Base-by-base conservation (phyloP, 2,113 vertebrate genomes). In the Silurus meridionalis region DNA sequence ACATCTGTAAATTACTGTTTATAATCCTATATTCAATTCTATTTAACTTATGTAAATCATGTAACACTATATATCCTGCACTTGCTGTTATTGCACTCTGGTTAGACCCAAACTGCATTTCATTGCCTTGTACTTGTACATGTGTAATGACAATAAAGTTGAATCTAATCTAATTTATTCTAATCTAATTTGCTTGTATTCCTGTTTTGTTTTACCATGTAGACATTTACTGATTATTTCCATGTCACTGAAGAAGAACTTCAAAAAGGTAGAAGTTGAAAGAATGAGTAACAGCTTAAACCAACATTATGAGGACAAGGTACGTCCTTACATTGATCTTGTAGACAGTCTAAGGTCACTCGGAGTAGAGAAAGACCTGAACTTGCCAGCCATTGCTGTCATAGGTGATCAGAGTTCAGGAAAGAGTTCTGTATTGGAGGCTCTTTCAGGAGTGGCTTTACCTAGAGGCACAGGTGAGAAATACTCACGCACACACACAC, bases 251-350 rank as follows among this genome's bases (percentile, higher is more conserved):
- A 72, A 1, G 71, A 74, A 74, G 19, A 14, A 6, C 21, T 11
- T 5, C 71, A 74, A 74, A 50, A 74, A 5, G 14, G 6, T 46
- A 19, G 14, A 15, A 9, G 8, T 23, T 0, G 23, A 83, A 15
- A 55, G n/a, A 48, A 60, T 25, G 9, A 77, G 0, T 25, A 86
- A n/a, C 53, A 60, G 52, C 19, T 79, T 91, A 19, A 86, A 74
- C 67, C 25, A 46, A 52, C 80, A 88, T 1, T 91, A 90, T 64
- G 90, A 92, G 58, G 84, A 87, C 21, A 90, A 88, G 37, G 83
- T 91, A 50, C 88, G 89, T 8, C 91, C 91, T 14, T 91, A 80
- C 21, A 91, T 92, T n/a, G 90, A 91, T 55, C 90, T 91, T 61
- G 89, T 92, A 53, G 90, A 92, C 86, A 50, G 15, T 6, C 89